phyloP scores from a whole-genome alignment of 1,140 invertebrate genomes.

The Cydia amplana region DNA sequence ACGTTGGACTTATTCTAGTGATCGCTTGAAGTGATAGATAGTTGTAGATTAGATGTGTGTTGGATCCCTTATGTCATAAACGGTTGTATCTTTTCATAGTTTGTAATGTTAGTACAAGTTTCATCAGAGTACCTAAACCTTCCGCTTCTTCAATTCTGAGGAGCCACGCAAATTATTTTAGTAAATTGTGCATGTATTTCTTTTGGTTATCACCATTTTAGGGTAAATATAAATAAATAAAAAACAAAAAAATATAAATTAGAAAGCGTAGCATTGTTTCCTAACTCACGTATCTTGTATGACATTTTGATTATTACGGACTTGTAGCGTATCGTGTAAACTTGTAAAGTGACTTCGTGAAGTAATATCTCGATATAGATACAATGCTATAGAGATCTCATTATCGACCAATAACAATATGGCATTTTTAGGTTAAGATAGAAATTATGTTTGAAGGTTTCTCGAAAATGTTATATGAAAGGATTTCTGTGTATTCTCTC shows the following conservation, averaged over 20 bases:
- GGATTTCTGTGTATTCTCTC: constrained; percentile 54
- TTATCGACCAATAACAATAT: constrained; percentile 78
- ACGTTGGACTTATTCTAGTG: constrained; percentile 52
- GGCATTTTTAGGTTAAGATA: constrained; percentile 78
- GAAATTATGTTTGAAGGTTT: constrained; percentile 61
- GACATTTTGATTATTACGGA: constrained; percentile 68
- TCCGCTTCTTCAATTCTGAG: constrained; percentile 28
- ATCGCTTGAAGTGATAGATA: constrained; percentile 57
- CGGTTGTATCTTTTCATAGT: constrained; percentile 53
- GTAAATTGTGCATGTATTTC: constrained; percentile 47
- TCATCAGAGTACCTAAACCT: constrained; percentile 34
- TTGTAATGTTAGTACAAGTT: constrained; percentile 53
- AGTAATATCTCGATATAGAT: constrained; percentile 66
- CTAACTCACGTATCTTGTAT: constrained; percentile 61
- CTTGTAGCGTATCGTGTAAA: constrained; percentile 68
- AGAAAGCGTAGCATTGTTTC: constrained; percentile 68
- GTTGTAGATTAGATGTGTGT: constrained; percentile 51
- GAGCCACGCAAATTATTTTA: constrained; percentile 36
- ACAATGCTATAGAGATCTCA: constrained; percentile 76
- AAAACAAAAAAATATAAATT: constrained; percentile 61
- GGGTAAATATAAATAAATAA: constrained; percentile 49
- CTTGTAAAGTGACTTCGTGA: constrained; percentile 65
- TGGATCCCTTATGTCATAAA: constrained; percentile 46
- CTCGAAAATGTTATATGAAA: constrained; percentile 57
- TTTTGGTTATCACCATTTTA: constrained; percentile 49